Evolutionary conservation across 1,140 invertebrate genomes (phyloP).

Genomic region (Bombus turneri): DNA sequence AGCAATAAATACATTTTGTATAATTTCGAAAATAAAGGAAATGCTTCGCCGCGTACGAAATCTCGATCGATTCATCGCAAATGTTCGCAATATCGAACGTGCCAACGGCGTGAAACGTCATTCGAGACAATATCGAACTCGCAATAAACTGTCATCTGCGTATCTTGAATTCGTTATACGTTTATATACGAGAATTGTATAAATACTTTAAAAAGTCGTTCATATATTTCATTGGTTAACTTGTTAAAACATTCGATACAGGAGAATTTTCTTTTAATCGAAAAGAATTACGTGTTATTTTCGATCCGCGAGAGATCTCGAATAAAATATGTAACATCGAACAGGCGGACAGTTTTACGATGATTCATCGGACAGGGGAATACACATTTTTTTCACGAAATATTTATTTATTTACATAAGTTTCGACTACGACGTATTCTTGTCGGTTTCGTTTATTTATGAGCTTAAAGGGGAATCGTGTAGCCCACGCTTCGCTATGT

Average conservation of each 20-base stretch:
- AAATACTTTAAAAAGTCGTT: not conserved
- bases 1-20: constrained; percentile 22
- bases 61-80: constrained; percentile 54
- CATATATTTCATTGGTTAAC: not conserved
- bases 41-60: constrained; percentile 10
- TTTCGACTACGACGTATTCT: constrained; percentile 48
- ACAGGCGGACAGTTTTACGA: constrained; percentile 50
- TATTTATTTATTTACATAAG: constrained; percentile 49
- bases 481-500: constrained; percentile 66
- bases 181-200: not conserved
- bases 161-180: not conserved
- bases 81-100: constrained; percentile 62
- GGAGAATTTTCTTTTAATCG: constrained; percentile 6
- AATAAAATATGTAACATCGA: constrained; percentile 39
- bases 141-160: not conserved
- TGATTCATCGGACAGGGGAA: constrained; percentile 51
- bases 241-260: not conserved
- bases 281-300: constrained; percentile 22
- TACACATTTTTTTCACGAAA: constrained; percentile 17
- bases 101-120: constrained; percentile 42
- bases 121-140: constrained; percentile 60
- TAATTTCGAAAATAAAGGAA: constrained; percentile 41
- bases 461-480: constrained; percentile 34
- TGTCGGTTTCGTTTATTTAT: constrained; percentile 70
- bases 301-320: constrained; percentile 6